Percentiles rank a stretch among this genome's conserved stretches.
Conservation (phyloP, 1,140 invertebrate species). For the Coelopa frigida region DNA sequence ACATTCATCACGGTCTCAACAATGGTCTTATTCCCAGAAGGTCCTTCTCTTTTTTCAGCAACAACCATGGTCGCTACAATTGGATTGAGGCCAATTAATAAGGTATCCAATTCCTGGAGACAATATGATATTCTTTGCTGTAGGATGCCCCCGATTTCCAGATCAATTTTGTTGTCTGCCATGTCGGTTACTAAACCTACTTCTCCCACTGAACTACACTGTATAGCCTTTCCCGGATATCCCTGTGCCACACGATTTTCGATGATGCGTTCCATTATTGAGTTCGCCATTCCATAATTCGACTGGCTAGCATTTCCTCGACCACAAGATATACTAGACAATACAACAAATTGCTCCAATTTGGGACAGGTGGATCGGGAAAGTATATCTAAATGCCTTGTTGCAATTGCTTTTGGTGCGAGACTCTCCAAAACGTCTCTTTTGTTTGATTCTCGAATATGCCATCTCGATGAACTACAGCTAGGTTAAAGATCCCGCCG, state of each 20-base stretch:
- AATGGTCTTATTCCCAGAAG: conserved; percentile 52
- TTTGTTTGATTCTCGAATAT: conserved; percentile 57
- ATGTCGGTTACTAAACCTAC: conserved; percentile 70
- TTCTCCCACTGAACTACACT: conserved; percentile 66
- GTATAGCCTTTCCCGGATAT: conserved; percentile 59
- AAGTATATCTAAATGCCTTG: conserved; percentile 53
- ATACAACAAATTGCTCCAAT: conserved; percentile 63
- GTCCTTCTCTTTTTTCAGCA: conserved; percentile 59
- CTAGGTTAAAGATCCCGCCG: conserved; percentile 77
- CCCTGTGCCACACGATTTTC: conserved; percentile 50
- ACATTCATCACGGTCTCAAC: conserved; percentile 59
- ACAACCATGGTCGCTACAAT: conserved; percentile 74
- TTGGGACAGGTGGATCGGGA: conserved; percentile 52
- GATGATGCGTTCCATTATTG: conserved; percentile 65
- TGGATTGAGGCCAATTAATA: conserved; percentile 56
- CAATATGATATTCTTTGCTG: conserved; percentile 78
- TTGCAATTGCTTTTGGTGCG: conserved; percentile 55
- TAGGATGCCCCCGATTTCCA: conserved; percentile 70
- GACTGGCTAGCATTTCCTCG: conserved; percentile 82
- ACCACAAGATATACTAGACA: conserved; percentile 83
- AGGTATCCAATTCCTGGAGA: conserved; percentile 58
- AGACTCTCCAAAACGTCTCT: conserved; percentile 52
- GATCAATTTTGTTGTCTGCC: conserved; percentile 70
- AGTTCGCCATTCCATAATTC: conserved; percentile 77
- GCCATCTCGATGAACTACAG: conserved; percentile 59